Evolutionary conservation across 2,797 vertebrate species (phyloP), one percentile per base, ranked within the genome.

Genomic region (Varecia variegata): DNA sequence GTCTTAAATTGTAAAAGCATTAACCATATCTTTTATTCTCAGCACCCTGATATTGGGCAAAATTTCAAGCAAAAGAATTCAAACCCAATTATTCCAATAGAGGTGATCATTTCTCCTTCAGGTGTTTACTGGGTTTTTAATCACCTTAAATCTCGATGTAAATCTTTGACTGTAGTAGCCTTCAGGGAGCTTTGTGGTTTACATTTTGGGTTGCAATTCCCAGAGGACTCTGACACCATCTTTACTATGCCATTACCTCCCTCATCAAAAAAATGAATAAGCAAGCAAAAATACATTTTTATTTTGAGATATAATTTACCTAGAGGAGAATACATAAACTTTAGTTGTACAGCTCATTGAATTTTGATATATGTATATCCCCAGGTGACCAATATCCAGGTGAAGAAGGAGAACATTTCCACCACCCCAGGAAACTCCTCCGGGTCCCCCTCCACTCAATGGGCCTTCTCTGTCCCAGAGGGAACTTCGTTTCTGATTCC

Each of bases 1-100:
- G 20, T 74, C 45, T n/a, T 91, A 83, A 76, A 81, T 82, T 93
- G 86, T 85, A 45, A 93, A 96, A 87, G 2, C 21, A 68, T 79
- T 92, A 25, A n/a, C 62, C 54, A 25, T 58, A 35, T 30, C 21
- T 54, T 79, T 82, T 56, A 86, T 81, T 70, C 27, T 82, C 88
- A 68, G 10, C 32, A 76, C 54, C 11, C 32, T 73, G 13, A 80
- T 62, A 74, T 45, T 20, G 45, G 47, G 27, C 21, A 54, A 80
- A 50, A 88, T 67, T 95, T 82, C 68, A 67, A 70, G 23, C 7
- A 68, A 81, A 71, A 88, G 0, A 0, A 13, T 47, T 79, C 77
- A 84, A 67, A 54, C n/a, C 9, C 27, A 18, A 15, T 74, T 79
- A 50, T 87, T 30, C 50, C 32, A 76, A 20, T 21, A 40, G 38